phyloP scores from a whole-genome alignment of 2,888 invertebrate genomes.

The Drosophila fungiperda region DNA sequence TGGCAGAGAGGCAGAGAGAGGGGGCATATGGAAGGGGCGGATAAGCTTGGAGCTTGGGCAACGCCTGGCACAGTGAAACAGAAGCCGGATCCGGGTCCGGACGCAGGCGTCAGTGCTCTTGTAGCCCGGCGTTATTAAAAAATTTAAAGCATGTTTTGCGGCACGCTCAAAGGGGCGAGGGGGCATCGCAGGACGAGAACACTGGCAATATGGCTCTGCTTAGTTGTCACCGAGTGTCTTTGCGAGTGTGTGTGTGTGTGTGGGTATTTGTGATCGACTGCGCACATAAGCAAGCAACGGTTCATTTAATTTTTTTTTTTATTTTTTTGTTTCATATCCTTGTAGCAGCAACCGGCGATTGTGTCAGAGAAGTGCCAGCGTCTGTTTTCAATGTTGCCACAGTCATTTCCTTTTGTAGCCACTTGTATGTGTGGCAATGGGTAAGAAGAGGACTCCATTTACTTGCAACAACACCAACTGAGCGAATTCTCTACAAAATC shows the following conservation, averaged over 20 bases:
- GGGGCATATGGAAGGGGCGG: background rate
- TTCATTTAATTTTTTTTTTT: slow-evolving; percentile 24
- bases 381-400: slow-evolving; percentile 82
- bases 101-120: slow-evolving; percentile 69
- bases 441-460: background rate
- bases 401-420: slow-evolving; percentile 77
- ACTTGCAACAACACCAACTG: slow-evolving; percentile 5
- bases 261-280: slow-evolving; percentile 74
- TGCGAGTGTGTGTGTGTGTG: slow-evolving; percentile 49
- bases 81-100: slow-evolving; percentile 64
- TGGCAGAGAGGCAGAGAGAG: background rate
- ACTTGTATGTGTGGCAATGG: slow-evolving; percentile 53
- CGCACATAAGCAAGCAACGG: slow-evolving; percentile 67
- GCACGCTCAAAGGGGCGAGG: slow-evolving; percentile 53
- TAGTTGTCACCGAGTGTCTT: slow-evolving; percentile 71
- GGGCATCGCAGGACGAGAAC: slow-evolving; percentile 30
- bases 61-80: slow-evolving; percentile 51
- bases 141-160: slow-evolving; percentile 84
- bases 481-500: slow-evolving; percentile 30
- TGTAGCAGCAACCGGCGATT: slow-evolving; percentile 65
- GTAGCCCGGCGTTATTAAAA: slow-evolving; percentile 82
- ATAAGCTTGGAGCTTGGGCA: slow-evolving; percentile 16
- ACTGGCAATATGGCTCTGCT: slow-evolving; percentile 73
- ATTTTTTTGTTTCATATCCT: slow-evolving; percentile 57
- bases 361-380: slow-evolving; percentile 73